Percentiles rank a stretch among this genome's conserved stretches.
Evolutionary conservation across 2,888 invertebrate species (phyloP).

Genomic region (Xestia rhomboidea): DNA sequence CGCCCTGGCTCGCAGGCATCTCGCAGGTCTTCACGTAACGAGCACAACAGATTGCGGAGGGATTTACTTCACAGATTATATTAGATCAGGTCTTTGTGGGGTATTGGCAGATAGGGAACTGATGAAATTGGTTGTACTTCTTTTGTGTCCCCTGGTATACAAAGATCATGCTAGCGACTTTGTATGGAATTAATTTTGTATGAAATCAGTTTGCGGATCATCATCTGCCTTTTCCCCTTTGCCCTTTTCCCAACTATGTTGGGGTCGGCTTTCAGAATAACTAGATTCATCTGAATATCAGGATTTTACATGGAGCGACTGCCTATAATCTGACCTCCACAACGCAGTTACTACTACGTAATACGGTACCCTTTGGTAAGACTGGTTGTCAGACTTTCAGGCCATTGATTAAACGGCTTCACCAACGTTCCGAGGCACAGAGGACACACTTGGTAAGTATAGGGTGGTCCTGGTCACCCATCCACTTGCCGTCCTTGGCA

Average conservation of each 20-base stretch:
- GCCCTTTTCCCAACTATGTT: background rate
- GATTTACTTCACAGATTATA: constrained; percentile 25
- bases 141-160: background rate
- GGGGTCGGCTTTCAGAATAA: background rate
- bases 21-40: constrained; percentile 28
- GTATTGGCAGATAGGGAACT: background rate
- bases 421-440: background rate
- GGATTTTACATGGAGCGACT: background rate
- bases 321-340: background rate
- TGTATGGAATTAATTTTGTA: background rate
- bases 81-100: constrained; percentile 18
- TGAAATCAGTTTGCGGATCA: background rate
- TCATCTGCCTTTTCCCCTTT: background rate
- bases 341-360: background rate
- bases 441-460: background rate
- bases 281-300: background rate
- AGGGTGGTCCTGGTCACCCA: background rate
- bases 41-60: constrained; percentile 27
- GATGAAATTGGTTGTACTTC: background rate
- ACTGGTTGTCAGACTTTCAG: background rate
- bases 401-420: background rate
- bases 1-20: background rate
- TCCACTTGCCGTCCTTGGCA: background rate
- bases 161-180: background rate
- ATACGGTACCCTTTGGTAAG: background rate